Percentiles rank a stretch among this genome's conserved stretches.
Conservation (phyloP, 1,140 invertebrate species). For the Steinernema khuongi region DNA sequence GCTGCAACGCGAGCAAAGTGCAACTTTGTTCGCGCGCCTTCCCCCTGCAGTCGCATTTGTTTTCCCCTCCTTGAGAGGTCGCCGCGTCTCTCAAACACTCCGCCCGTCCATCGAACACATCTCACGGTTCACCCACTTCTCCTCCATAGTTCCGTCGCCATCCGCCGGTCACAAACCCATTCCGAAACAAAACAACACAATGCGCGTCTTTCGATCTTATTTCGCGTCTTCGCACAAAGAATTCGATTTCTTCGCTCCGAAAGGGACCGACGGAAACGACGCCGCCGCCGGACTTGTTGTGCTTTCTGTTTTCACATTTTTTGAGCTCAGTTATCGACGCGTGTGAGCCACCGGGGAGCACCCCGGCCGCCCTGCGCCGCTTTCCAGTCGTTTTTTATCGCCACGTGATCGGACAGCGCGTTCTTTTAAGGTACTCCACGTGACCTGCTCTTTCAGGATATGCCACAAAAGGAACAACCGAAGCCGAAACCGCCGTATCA, state of each 20-base stretch:
- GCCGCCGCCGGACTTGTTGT: conserved; percentile 2
- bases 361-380: too few species aligned
- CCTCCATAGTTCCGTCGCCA: too few species aligned
- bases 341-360: not conserved
- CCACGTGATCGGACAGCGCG: too few species aligned
- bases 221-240: not conserved
- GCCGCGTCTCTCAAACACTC: too few species aligned
- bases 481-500: not conserved
- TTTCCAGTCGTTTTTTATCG: too few species aligned
- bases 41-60: too few species aligned
- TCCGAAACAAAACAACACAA: not conserved
- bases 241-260: too few species aligned
- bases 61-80: not conserved
- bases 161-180: not conserved
- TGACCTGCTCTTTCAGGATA: too few species aligned
- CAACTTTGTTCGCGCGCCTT: too few species aligned
- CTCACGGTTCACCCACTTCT: too few species aligned
- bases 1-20: not conserved
- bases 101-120: too few species aligned
- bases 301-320: not conserved
- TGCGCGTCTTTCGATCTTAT: not conserved
- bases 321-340: not conserved
- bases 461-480: not conserved
- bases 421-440: not conserved
- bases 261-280: not conserved